phyloP scores from a whole-genome alignment of 2,797 vertebrate genomes.

The Etheostoma perlongum region DNA sequence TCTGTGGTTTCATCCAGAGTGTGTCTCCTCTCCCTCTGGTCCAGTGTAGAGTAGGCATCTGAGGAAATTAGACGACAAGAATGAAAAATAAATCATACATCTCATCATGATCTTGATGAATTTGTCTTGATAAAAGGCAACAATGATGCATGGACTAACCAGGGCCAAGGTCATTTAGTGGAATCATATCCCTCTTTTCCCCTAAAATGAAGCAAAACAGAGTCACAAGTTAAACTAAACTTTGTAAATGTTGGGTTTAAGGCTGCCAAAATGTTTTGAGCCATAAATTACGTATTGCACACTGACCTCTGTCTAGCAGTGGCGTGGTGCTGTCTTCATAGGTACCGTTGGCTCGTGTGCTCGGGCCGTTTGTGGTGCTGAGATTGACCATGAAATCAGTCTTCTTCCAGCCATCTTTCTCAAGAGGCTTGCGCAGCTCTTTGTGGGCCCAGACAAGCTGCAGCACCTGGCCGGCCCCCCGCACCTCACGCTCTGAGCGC shows the following conservation, averaged over 20 bases:
- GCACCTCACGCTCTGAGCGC: slow-evolving; percentile 94
- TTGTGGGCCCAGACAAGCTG: slow-evolving; percentile 97
- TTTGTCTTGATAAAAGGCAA: not conserved
- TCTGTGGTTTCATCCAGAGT: slow-evolving; percentile 93
- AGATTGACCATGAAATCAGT: slow-evolving; percentile 93
- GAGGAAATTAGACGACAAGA: slow-evolving; percentile 1
- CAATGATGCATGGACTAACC: slow-evolving; percentile 77
- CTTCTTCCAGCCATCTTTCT: slow-evolving; percentile 99
- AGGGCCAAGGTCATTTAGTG: slow-evolving; percentile 94
- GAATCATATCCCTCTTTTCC: slow-evolving; percentile 94
- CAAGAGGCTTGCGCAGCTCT: slow-evolving; percentile 92
- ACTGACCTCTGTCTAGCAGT: slow-evolving; percentile 92
- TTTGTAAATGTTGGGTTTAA: not conserved
- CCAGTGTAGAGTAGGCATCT: slow-evolving; percentile 92
- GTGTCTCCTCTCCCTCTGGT: slow-evolving; percentile 93
- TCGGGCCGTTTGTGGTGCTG: slow-evolving; percentile 79
- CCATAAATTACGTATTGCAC: not conserved
- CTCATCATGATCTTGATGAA: not conserved
- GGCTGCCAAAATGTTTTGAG: not conserved
- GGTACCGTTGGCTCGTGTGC: slow-evolving; percentile 86
- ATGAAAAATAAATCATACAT: not conserved
- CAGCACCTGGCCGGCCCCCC: slow-evolving; percentile 92
- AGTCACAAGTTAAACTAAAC: slow-evolving; percentile 1
- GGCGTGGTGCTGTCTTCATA: slow-evolving; percentile 96
- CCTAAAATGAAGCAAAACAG: slow-evolving; percentile 72